phyloP scores from a whole-genome alignment of 2,888 invertebrate genomes.

The Loripinus fragilis region DNA sequence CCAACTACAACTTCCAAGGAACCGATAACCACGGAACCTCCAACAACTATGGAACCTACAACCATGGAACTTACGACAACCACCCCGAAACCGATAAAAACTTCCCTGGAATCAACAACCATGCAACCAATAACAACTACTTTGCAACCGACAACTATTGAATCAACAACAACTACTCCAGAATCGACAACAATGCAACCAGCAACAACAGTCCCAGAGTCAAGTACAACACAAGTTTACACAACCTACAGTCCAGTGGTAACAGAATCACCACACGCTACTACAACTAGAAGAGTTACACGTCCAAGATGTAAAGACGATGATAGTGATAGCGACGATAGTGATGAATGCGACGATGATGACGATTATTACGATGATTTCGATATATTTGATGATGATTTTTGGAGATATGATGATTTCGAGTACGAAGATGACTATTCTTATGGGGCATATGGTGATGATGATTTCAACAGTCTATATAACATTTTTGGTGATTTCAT shows the following conservation, averaged over 20 bases:
- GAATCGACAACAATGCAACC: no score
- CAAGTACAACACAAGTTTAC: no score
- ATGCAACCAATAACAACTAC: not conserved
- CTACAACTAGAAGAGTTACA: no score
- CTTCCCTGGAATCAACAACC: slow-evolving; percentile 26
- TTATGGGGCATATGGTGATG: not conserved
- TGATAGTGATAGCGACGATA: not conserved
- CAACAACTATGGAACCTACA: slow-evolving; percentile 12
- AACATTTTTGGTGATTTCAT: slow-evolving; percentile 14
- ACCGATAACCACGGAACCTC: slow-evolving; percentile 25
- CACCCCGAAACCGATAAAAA: not conserved
- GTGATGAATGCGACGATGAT: slow-evolving; percentile 17
- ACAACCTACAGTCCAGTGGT: no score
- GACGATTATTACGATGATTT: slow-evolving; percentile 22
- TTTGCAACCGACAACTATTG: no score
- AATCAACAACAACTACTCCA: no score
- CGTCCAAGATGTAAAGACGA: slow-evolving; percentile 13
- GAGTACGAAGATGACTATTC: not conserved
- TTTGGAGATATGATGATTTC: not conserved
- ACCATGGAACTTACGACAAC: slow-evolving; percentile 4
- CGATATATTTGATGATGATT: slow-evolving; percentile 9
- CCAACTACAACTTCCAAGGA: slow-evolving; percentile 11
- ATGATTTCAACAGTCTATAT: not conserved
- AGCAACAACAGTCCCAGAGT: no score
- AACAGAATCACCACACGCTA: not conserved